phyloP scores from a whole-genome alignment of 2,797 vertebrate genomes.

The Danionella dracula region DNA sequence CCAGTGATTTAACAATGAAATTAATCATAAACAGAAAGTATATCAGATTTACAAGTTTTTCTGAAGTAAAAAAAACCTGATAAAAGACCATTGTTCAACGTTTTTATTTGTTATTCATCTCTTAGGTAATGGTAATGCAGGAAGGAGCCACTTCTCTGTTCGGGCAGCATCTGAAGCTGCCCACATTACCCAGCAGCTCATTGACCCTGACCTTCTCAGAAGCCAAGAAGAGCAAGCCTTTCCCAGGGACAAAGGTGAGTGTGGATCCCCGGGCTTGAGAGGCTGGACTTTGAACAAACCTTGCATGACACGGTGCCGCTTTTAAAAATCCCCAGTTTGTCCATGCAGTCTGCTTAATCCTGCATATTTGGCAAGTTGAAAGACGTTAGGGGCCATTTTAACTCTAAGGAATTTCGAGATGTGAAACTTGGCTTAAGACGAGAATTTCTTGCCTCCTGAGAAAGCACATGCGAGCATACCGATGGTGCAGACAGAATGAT shows the following conservation, averaged over 20 bases:
- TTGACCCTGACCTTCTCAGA: slow-evolving; percentile 74
- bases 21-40: too few species aligned
- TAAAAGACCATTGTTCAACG: too few species aligned
- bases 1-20: too few species aligned
- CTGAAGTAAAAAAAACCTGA: too few species aligned
- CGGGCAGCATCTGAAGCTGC: slow-evolving; percentile 82
- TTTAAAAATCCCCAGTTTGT: slow-evolving; percentile 34
- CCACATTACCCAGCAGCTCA: slow-evolving; percentile 77
- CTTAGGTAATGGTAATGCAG: slow-evolving; percentile 87
- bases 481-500: not conserved
- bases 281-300: not conserved
- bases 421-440: slow-evolving; percentile 40
- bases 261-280: not conserved
- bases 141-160: slow-evolving; percentile 79
- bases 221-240: slow-evolving; percentile 82
- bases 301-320: not conserved
- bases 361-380: slow-evolving; percentile 53
- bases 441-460: slow-evolving; percentile 39
- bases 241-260: slow-evolving; percentile 82
- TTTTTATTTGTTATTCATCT: too few species aligned
- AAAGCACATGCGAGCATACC: slow-evolving; percentile 19
- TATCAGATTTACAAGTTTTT: too few species aligned
- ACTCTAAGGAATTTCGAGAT: slow-evolving; percentile 46
- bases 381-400: slow-evolving; percentile 47
- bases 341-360: slow-evolving; percentile 47